phyloP scores from a whole-genome alignment of 1,140 invertebrate genomes.

The Bombus huntii region DNA sequence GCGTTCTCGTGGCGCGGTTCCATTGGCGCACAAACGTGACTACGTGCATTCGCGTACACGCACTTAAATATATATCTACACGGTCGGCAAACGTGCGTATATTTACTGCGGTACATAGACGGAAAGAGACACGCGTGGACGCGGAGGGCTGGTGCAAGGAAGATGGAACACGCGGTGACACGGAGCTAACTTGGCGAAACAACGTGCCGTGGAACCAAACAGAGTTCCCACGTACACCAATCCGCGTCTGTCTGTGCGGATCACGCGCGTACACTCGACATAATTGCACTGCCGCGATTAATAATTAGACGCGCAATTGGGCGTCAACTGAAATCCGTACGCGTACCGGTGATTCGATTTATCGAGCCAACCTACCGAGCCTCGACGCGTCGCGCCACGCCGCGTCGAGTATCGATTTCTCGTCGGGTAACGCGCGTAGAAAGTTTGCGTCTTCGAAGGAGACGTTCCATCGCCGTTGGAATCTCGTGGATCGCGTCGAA shows the following conservation, averaged over 20 bases:
- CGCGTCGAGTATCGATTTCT: conserved; percentile 71
- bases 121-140: conserved; percentile 26
- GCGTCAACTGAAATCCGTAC: conserved; percentile 70
- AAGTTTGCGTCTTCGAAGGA: not conserved
- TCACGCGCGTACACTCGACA: conserved; percentile 70
- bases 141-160: not conserved
- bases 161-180: conserved; percentile 31
- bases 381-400: conserved; percentile 1
- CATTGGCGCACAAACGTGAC: not conserved
- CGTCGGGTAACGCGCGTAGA: not conserved
- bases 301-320: conserved; percentile 80
- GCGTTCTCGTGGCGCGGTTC: not conserved
- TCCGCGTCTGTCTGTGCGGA: conserved; percentile 7
- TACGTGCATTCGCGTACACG: not conserved
- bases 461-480: no score
- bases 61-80: conserved; percentile 18
- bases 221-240: conserved; percentile 44
- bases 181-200: conserved; percentile 59
- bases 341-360: conserved; percentile 77
- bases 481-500: no score
- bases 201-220: conserved; percentile 72
- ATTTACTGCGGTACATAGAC: conserved; percentile 56
- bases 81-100: conserved; percentile 17
- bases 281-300: conserved; percentile 79
- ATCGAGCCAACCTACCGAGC: conserved; percentile 67